phyloP scores from a whole-genome alignment of 1,140 invertebrate species.

The Spodoptera frugiperda region DNA sequence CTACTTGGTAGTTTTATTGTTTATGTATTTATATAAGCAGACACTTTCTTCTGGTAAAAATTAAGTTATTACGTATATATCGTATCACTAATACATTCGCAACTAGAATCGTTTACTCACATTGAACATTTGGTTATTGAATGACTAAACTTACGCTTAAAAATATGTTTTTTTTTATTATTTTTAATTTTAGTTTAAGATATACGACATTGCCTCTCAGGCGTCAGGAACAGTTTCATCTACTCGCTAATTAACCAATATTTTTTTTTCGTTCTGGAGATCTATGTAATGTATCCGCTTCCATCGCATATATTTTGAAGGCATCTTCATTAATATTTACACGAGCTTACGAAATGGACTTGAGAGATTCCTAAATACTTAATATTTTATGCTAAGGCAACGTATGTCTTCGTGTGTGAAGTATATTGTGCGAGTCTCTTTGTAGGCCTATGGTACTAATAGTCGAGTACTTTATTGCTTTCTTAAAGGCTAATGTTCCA shows the following conservation, averaged over 20 bases:
- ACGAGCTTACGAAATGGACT: conserved; percentile 43
- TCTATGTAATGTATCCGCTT: conserved; percentile 68
- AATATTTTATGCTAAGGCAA: conserved; percentile 41
- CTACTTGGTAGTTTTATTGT: conserved; percentile 85
- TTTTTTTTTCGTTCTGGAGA: conserved; percentile 73
- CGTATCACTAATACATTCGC: conserved; percentile 85
- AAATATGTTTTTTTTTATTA: conserved; percentile 63
- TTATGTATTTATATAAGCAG: conserved; percentile 83
- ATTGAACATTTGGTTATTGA: conserved; percentile 85
- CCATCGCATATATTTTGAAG: conserved; percentile 83
- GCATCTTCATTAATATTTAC: conserved; percentile 51
- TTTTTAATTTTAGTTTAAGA: conserved; percentile 62
- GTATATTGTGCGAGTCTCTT: conserved; percentile 30
- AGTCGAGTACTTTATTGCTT: conserved; percentile 37
- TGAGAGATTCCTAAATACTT: conserved; percentile 24
- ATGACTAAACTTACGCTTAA: conserved; percentile 81
- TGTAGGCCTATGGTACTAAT: conserved; percentile 30
- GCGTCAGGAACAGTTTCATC: conserved; percentile 85
- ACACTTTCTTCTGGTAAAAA: conserved; percentile 84
- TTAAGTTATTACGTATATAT: conserved; percentile 86
- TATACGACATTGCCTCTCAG: conserved; percentile 83
- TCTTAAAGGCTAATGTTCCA: conserved; percentile 41
- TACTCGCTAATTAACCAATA: conserved; percentile 83
- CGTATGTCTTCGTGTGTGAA: conserved; percentile 23
- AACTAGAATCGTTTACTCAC: conserved; percentile 85